These are phyloP conservation scores for Diplolepis rosae DNA, from an alignment of 2,888 invertebrate genomes.

Conservation along the genomic window DNA sequence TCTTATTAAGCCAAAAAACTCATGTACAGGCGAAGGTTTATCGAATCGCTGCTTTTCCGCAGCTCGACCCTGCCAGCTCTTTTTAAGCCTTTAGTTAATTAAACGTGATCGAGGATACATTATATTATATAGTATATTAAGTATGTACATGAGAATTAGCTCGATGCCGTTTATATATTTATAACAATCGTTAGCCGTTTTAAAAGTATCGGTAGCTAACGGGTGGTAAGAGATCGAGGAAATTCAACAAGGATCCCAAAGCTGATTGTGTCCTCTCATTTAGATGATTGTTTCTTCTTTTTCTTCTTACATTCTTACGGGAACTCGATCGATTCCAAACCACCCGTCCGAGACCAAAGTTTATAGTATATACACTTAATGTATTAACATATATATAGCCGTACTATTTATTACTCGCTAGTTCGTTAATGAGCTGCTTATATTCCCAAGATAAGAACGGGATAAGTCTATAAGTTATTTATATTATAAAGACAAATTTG, in stretches of 20 bases:
- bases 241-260: slow-evolving; percentile 23
- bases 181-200: slow-evolving; percentile 56
- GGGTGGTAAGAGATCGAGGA: slow-evolving; percentile 48
- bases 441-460: background rate
- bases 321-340: slow-evolving; percentile 7
- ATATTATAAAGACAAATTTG: background rate
- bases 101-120: slow-evolving; percentile 33
- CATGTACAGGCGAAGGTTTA: no score
- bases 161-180: slow-evolving; percentile 60
- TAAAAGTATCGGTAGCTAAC: slow-evolving; percentile 42
- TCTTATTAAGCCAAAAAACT: no score
- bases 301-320: background rate
- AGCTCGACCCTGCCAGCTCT: slow-evolving; percentile 34
- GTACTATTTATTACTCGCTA: slow-evolving; percentile 15
- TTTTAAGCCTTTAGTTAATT: slow-evolving; percentile 38
- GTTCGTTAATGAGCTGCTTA: slow-evolving; percentile 2
- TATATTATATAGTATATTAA: slow-evolving; percentile 38
- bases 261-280: no score
- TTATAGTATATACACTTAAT: slow-evolving; percentile 17
- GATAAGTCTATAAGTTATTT: background rate
- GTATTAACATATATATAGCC: background rate
- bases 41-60: background rate
- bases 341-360: slow-evolving; percentile 18
- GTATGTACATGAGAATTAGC: slow-evolving; percentile 47
- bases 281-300: background rate